Percentiles rank a stretch among this genome's conserved stretches.
Conservation (phyloP, 2,888 invertebrate species). For the Coecobrya sp. region DNA sequence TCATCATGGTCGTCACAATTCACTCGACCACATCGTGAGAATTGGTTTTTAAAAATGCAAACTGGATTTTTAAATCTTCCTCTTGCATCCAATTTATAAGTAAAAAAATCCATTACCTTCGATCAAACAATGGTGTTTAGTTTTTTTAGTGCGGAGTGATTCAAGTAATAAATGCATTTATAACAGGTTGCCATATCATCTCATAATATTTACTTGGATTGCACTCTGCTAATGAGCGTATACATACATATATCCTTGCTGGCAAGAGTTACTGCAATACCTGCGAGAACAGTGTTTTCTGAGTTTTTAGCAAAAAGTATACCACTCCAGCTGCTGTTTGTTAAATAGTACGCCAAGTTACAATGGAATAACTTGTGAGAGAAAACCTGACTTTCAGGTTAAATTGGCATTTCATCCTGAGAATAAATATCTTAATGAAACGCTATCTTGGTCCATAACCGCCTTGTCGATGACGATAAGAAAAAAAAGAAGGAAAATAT, state of each 20-base stretch:
- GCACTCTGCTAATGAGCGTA: conserved; percentile 9
- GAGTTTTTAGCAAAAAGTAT: conserved; percentile 9
- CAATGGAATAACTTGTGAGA: conserved; percentile 32
- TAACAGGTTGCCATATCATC: conserved; percentile 31
- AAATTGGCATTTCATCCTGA: conserved; percentile 66
- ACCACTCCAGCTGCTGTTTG: conserved; percentile 59
- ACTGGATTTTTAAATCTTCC: conserved; percentile 69
- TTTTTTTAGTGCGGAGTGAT: not conserved
- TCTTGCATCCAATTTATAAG: not conserved
- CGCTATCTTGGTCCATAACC: not conserved
- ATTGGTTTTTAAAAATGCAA: conserved; percentile 64
- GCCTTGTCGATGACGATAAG: conserved; percentile 16
- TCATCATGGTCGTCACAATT: conserved; percentile 24
- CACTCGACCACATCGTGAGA: conserved; percentile 66
- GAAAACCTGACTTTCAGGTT: conserved; percentile 78
- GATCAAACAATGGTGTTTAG: conserved; percentile 3
- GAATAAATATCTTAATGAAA: conserved; percentile 64
- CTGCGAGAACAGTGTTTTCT: conserved; percentile 22
- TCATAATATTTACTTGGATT: not conserved
- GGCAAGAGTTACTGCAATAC: not conserved
- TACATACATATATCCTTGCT: not conserved
- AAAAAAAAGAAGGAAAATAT: conserved; percentile 5
- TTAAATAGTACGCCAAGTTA: not conserved
- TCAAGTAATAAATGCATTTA: conserved; percentile 8
- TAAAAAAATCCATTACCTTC: conserved; percentile 22